These are phyloP conservation scores for Drosophila anomalipes DNA, from an alignment of 2,888 invertebrate species.

Conservation along the genomic window DNA sequence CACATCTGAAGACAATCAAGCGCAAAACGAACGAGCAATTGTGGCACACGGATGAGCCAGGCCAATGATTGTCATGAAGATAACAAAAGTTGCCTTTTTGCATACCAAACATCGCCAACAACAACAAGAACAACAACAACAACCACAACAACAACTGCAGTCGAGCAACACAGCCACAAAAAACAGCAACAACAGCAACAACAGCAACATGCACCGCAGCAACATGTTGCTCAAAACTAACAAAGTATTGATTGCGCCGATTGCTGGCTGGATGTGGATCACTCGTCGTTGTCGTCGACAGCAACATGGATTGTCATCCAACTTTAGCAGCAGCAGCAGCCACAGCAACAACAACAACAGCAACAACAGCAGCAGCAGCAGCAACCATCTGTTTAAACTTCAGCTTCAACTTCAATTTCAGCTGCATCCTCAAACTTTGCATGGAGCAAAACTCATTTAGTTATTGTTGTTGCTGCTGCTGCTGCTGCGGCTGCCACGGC, in stretches of 20 bases:
- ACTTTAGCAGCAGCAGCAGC: slow-evolving; percentile 42
- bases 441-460: slow-evolving; percentile 71
- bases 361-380: slow-evolving; percentile 34
- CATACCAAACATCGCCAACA: slow-evolving; percentile 75
- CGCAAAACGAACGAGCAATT: slow-evolving; percentile 80
- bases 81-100: slow-evolving; percentile 82
- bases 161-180: slow-evolving; percentile 2
- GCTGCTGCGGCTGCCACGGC: slow-evolving; percentile 36
- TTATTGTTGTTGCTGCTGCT: slow-evolving; percentile 64
- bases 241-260: slow-evolving; percentile 80
- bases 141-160: slow-evolving; percentile 55
- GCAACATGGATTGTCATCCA: slow-evolving; percentile 78
- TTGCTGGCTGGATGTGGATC: slow-evolving; percentile 78
- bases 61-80: slow-evolving; percentile 79
- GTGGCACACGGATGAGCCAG: slow-evolving; percentile 78
- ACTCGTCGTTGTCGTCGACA: slow-evolving; percentile 73
- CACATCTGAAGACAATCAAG: slow-evolving; percentile 71
- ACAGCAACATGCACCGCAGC: slow-evolving; percentile 60
- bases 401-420: slow-evolving; percentile 31
- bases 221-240: slow-evolving; percentile 78
- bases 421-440: slow-evolving; percentile 64
- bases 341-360: not conserved
- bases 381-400: slow-evolving; percentile 23
- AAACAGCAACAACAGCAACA: slow-evolving; percentile 39
- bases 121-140: slow-evolving; percentile 39